A percentile compares a stretch with the other conserved stretches of the same genome.
Evolutionary conservation across 2,113 vertebrate species (phyloP).

Genomic region (Microcebus murinus): DNA sequence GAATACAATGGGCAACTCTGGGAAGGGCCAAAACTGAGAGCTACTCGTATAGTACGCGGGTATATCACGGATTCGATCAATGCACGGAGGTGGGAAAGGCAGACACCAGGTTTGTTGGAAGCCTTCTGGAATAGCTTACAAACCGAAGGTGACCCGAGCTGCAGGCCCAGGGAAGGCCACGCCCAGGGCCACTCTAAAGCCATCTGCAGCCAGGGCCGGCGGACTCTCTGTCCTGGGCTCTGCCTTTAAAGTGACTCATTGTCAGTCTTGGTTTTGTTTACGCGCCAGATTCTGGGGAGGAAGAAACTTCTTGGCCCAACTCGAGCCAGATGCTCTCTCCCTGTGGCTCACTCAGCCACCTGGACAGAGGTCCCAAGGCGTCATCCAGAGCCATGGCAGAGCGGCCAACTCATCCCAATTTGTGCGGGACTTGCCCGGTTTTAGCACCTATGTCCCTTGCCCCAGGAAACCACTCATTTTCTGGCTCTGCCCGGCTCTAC

Average conservation of each 20-base stretch:
- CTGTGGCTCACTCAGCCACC: background rate
- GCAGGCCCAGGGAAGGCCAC: background rate
- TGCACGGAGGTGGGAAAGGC: background rate
- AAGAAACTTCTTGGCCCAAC: background rate
- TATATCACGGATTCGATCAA: accelerated
- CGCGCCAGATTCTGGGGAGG: background rate
- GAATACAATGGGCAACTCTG: background rate
- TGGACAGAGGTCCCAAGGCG: accelerated
- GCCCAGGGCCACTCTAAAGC: too few relatives aligned
- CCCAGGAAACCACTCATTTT: background rate
- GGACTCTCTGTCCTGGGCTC: background rate
- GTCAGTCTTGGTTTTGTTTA: background rate
- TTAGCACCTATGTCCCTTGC: background rate
- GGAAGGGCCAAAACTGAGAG: background rate
- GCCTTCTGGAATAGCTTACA: background rate
- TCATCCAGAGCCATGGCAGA: accelerated
- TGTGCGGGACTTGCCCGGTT: background rate
- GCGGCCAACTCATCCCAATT: too few relatives aligned
- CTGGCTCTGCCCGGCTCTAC: background rate
- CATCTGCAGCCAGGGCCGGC: background rate
- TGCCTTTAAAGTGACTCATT: background rate
- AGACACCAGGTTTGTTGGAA: background rate
- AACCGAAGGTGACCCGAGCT: background rate
- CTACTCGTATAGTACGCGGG: background rate
- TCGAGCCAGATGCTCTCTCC: background rate